These are phyloP conservation scores for Pelusios castaneus DNA, from an alignment of 2,113 vertebrate genomes.

Conservation along the genomic window DNA sequence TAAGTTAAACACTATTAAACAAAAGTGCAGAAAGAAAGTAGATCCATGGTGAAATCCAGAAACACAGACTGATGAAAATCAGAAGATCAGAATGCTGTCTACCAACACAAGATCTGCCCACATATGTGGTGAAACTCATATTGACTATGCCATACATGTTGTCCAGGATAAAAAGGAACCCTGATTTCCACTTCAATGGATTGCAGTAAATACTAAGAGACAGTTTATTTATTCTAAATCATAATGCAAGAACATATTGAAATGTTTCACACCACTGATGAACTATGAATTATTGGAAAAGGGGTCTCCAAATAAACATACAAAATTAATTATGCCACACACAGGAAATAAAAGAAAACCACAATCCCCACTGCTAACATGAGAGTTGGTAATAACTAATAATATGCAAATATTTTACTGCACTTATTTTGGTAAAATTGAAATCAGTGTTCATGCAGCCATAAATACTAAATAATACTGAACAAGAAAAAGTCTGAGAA, in stretches of 20 bases:
- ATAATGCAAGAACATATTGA: conserved; percentile 37
- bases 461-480: conserved; percentile 58
- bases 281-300: conserved; percentile 63
- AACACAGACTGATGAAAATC: neutral
- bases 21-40: neutral
- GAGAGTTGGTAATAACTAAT: conserved; percentile 64
- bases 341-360: conserved; percentile 58
- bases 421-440: conserved; percentile 64
- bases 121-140: neutral
- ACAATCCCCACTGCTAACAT: neutral
- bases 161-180: neutral
- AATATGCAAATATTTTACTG: conserved; percentile 46
- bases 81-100: neutral
- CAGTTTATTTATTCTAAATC: conserved; percentile 24
- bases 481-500: conserved; percentile 21
- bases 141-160: fast-evolving
- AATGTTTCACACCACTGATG: conserved; percentile 37
- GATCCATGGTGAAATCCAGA: neutral
- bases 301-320: conserved; percentile 54
- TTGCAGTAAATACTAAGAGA: conserved; percentile 45
- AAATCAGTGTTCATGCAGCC: conserved; percentile 55
- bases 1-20: neutral
- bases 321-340: conserved; percentile 29
- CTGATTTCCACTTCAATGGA: neutral
- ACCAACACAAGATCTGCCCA: neutral